Evolutionary conservation across 2,888 invertebrate genomes (phyloP).

Genomic region (Drosophila pseudotalamancana): DNA sequence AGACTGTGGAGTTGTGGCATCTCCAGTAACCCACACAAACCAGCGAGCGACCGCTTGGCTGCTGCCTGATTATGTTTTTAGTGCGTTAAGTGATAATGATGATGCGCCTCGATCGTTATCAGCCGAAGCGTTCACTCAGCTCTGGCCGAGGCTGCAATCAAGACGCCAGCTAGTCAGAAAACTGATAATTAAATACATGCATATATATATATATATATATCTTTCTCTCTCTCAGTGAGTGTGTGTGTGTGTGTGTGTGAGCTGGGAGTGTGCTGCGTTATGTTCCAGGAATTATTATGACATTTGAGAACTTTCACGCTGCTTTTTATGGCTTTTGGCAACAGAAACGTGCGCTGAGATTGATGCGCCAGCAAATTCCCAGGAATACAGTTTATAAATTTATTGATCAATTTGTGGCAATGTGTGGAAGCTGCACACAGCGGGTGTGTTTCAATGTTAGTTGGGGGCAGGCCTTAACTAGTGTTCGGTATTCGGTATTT

Average conservation of each 20-base stretch:
- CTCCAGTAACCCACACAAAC: slow-evolving; percentile 56
- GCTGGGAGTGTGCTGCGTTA: slow-evolving; percentile 20
- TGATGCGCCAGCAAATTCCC: slow-evolving; percentile 69
- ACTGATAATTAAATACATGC: slow-evolving; percentile 57
- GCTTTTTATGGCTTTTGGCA: slow-evolving; percentile 73
- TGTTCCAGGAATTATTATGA: slow-evolving; percentile 82
- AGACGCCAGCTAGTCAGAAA: slow-evolving; percentile 62
- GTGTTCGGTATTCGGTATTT: not conserved
- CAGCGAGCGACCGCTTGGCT: slow-evolving; percentile 22
- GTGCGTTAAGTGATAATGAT: slow-evolving; percentile 80
- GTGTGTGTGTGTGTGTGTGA: slow-evolving; percentile 12
- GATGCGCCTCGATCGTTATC: slow-evolving; percentile 76
- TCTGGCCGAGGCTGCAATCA: slow-evolving; percentile 51
- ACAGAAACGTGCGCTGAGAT: slow-evolving; percentile 70
- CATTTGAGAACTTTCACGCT: slow-evolving; percentile 81
- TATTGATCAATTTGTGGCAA: slow-evolving; percentile 74
- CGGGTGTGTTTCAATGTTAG: slow-evolving; percentile 18
- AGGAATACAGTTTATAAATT: slow-evolving; percentile 64
- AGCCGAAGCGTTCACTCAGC: slow-evolving; percentile 52
- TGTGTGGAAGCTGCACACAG: slow-evolving; percentile 67
- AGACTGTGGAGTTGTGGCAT: slow-evolving; percentile 8
- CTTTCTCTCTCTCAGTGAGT: not conserved
- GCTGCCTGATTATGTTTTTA: slow-evolving; percentile 79
- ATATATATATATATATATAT: not conserved
- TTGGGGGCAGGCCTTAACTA: not conserved